Conservation (phyloP, 2,797 vertebrate species). For the Pyrocephalus nanus region DNA sequence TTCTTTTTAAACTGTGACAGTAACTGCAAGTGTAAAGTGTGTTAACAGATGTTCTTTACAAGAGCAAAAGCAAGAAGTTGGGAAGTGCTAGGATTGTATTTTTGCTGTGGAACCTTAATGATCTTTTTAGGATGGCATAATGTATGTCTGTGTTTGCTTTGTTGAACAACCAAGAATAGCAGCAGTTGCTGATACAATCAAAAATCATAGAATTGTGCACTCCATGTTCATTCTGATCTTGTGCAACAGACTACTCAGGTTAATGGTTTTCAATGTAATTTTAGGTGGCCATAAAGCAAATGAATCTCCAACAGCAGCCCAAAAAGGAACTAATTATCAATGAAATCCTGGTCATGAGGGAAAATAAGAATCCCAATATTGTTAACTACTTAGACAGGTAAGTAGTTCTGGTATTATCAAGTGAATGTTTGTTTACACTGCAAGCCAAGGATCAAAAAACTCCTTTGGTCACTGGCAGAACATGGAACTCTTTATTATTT, state of each 20-base stretch:
- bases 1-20: background rate
- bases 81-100: background rate
- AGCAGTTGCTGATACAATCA: background rate
- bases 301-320: conserved; percentile 98
- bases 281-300: conserved; percentile 99
- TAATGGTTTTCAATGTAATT: conserved; percentile 32
- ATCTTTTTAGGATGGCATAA: rapidly evolving
- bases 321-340: conserved; percentile 99
- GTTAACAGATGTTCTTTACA: background rate
- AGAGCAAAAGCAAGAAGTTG: background rate
- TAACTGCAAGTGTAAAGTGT: background rate
- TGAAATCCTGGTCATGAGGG: conserved; percentile 99
- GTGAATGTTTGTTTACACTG: background rate
- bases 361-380: conserved; percentile 99
- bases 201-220: background rate
- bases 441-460: background rate
- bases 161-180: background rate
- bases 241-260: background rate
- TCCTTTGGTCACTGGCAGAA: background rate
- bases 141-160: background rate
- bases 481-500: background rate
- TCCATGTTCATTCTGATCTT: background rate
- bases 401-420: background rate
- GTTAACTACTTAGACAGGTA: conserved; percentile 99
- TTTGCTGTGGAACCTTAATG: background rate